phyloP scores from a whole-genome alignment of 2,888 invertebrate genomes.

The Panopea generosa region DNA sequence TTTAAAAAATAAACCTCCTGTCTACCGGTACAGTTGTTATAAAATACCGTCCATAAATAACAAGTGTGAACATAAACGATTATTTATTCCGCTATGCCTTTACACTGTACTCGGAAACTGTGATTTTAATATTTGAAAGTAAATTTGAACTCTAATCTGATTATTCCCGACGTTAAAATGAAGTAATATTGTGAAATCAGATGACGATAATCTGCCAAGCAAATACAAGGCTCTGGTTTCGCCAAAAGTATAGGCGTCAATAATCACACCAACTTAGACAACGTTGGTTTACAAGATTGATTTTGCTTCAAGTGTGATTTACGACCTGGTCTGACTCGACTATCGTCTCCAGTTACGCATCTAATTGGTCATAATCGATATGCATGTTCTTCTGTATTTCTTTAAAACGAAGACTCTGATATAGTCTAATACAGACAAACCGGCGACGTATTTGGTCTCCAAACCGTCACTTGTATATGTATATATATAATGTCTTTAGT shows the following conservation, averaged over 20 bases:
- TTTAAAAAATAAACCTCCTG: too few relatives aligned
- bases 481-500: too few relatives aligned
- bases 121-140: too few relatives aligned
- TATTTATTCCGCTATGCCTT: too few relatives aligned
- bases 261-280: slow-evolving; percentile 40
- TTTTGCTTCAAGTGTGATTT: slow-evolving; percentile 65
- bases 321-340: slow-evolving; percentile 45
- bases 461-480: too few relatives aligned
- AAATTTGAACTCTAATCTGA: too few relatives aligned
- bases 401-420: neutral
- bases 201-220: slow-evolving; percentile 35
- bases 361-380: slow-evolving; percentile 56
- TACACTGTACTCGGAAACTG: too few relatives aligned
- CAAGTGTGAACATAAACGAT: too few relatives aligned
- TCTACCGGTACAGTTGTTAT: too few relatives aligned
- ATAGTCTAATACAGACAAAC: neutral
- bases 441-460: too few relatives aligned
- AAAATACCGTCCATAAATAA: too few relatives aligned
- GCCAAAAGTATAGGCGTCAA: slow-evolving; percentile 46
- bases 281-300: slow-evolving; percentile 60
- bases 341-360: slow-evolving; percentile 53
- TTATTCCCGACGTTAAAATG: slow-evolving; percentile 2
- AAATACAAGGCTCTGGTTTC: slow-evolving; percentile 28
- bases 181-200: neutral
- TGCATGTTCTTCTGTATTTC: slow-evolving; percentile 13